Evolutionary conservation across 2,888 invertebrate species (phyloP).

Genomic region (Epinotia bilunana): DNA sequence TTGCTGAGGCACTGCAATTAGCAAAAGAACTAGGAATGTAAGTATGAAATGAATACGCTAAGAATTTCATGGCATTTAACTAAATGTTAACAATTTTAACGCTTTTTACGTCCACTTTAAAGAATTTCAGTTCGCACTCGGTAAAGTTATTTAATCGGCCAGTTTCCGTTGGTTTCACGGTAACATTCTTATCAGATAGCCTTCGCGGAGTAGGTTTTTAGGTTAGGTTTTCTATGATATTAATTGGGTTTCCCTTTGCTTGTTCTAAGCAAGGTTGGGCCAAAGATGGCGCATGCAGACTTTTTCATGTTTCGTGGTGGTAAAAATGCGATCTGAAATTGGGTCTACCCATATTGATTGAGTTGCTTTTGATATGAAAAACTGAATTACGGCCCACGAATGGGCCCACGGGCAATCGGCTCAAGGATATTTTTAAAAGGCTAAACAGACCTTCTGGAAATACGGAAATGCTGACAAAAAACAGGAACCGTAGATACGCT

Average conservation of each 20-base stretch:
- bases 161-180: constrained; percentile 16
- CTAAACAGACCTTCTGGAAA: too few species aligned
- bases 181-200: constrained; percentile 16
- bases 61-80: constrained; percentile 25
- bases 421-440: too few species aligned
- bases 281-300: not conserved
- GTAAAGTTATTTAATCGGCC: constrained; percentile 3
- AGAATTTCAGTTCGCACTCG: constrained; percentile 10
- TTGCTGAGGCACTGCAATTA: not conserved
- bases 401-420: too few species aligned
- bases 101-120: constrained; percentile 15
- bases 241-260: constrained; percentile 16
- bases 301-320: not conserved
- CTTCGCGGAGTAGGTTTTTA: constrained; percentile 21
- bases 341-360: not conserved
- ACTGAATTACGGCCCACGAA: too few species aligned
- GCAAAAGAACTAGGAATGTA: not conserved
- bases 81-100: constrained; percentile 17
- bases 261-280: not conserved
- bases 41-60: not conserved
- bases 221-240: constrained; percentile 14
- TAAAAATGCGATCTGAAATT: not conserved
- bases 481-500: too few species aligned
- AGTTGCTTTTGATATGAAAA: too few species aligned
- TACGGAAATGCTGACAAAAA: too few species aligned